Conservation (phyloP, 30 jellyfish, hydroid and myxozoan species). For the Sanderia malayensis region DNA sequence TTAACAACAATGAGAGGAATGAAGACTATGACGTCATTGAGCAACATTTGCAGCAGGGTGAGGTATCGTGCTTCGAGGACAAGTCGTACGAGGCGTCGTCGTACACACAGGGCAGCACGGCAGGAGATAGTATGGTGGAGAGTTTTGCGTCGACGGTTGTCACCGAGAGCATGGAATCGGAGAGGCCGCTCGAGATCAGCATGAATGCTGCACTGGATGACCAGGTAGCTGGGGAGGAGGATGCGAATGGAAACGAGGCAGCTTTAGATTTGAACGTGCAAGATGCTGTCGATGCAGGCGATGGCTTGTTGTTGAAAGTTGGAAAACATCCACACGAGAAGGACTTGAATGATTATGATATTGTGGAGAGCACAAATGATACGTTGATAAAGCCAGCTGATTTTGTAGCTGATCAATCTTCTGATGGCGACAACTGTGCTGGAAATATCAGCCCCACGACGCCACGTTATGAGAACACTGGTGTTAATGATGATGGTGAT, state of each 20-base stretch:
- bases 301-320: background rate
- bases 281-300: background rate
- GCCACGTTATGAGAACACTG: background rate
- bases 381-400: background rate
- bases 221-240: slow-evolving; percentile 7
- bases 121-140: slow-evolving; percentile 48
- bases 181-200: slow-evolving; percentile 80
- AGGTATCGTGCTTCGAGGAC: slow-evolving; percentile 80
- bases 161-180: slow-evolving; percentile 74
- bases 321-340: background rate
- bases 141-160: slow-evolving; percentile 43
- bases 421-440: background rate
- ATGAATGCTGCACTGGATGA: slow-evolving; percentile 24
- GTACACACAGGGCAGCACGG: slow-evolving; percentile 25
- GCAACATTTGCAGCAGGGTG: slow-evolving; percentile 72
- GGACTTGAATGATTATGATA: slow-evolving; percentile 50
- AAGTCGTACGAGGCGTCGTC: slow-evolving; percentile 76
- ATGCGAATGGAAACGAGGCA: background rate
- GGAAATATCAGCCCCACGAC: too few species aligned
- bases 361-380: slow-evolving; percentile 36
- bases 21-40: slow-evolving; percentile 98
- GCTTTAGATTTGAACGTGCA: background rate
- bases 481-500: background rate
- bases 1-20: slow-evolving; percentile 91
- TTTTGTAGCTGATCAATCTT: background rate